phyloP scores from a whole-genome alignment of 2,888 invertebrate genomes.

The Calephelis perditalis region DNA sequence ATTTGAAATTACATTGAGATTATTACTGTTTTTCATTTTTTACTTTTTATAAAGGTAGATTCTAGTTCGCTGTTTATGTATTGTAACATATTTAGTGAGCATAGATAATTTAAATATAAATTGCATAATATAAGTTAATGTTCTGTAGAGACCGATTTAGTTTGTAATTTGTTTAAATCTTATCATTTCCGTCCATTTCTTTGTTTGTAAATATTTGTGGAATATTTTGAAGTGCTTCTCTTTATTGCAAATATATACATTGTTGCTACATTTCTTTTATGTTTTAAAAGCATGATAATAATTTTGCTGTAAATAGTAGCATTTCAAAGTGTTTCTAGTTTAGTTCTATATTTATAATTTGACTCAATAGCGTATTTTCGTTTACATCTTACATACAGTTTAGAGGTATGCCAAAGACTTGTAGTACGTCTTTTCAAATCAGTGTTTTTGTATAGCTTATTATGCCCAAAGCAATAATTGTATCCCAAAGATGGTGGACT shows the following conservation, averaged over 20 bases:
- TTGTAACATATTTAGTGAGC: slow-evolving; percentile 20
- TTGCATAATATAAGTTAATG: slow-evolving; percentile 45
- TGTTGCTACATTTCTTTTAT: background rate
- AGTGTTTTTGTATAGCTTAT: slow-evolving; percentile 33
- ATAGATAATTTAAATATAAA: slow-evolving; percentile 21
- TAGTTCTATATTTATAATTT: slow-evolving; percentile 8
- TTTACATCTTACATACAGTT: slow-evolving; percentile 66
- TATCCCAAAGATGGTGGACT: slow-evolving; percentile 58
- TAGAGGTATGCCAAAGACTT: slow-evolving; percentile 74
- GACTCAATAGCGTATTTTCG: slow-evolving; percentile 33
- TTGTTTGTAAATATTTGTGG: slow-evolving; percentile 40
- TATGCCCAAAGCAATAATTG: slow-evolving; percentile 51
- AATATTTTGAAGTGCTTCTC: background rate
- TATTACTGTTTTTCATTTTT: slow-evolving; percentile 60
- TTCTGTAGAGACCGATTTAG: slow-evolving; percentile 29
- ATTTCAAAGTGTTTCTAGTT: background rate
- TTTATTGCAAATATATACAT: background rate
- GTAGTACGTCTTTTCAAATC: slow-evolving; percentile 44
- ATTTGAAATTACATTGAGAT: slow-evolving; percentile 75
- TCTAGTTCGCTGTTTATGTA: slow-evolving; percentile 37
- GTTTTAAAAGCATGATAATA: background rate
- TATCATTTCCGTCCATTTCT: slow-evolving; percentile 74
- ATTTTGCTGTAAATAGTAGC: background rate
- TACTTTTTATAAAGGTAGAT: slow-evolving; percentile 60
- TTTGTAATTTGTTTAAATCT: slow-evolving; percentile 49